phyloP scores from a whole-genome alignment of 2,888 invertebrate genomes.

The Rhamnusium bicolor region DNA sequence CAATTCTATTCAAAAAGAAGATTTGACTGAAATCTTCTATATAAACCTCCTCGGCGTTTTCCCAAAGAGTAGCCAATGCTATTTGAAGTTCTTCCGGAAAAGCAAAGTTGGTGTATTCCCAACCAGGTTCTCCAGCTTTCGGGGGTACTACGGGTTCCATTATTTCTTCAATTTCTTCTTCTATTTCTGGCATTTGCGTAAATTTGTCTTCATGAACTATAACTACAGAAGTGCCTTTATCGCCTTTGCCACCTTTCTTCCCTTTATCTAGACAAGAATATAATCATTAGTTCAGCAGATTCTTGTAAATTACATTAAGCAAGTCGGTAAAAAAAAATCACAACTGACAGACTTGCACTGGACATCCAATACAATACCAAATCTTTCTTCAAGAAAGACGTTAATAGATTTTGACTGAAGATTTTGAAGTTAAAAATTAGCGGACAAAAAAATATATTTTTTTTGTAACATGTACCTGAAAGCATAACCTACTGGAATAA shows the following conservation, averaged over 20 bases:
- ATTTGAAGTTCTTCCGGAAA: conserved; percentile 61
- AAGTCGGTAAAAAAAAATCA: too few species aligned
- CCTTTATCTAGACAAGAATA: neutral
- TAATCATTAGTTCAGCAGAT: neutral
- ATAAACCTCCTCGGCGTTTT: conserved; percentile 69
- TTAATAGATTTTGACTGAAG: too few species aligned
- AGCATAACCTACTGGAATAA: too few species aligned
- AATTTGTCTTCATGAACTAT: conserved; percentile 62
- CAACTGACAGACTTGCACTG: too few species aligned
- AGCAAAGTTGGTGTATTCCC: conserved; percentile 67
- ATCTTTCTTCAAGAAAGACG: too few species aligned
- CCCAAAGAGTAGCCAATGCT: conserved; percentile 70
- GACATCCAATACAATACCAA: too few species aligned
- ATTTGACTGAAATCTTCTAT: conserved; percentile 73
- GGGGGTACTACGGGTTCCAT: conserved; percentile 42
- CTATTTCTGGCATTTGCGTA: conserved; percentile 63
- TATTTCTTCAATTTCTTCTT: conserved; percentile 52
- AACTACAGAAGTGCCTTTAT: conserved; percentile 40
- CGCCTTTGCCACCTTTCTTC: conserved; percentile 2
- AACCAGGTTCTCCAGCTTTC: conserved; percentile 64
- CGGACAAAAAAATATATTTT: too few species aligned
- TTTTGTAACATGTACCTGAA: too few species aligned
- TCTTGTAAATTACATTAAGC: neutral
- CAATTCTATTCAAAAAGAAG: conserved; percentile 75
- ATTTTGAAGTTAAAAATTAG: too few species aligned